These are phyloP conservation scores for Ormyrus rosae DNA, from an alignment of 2,888 invertebrate species.

Conservation along the genomic window DNA sequence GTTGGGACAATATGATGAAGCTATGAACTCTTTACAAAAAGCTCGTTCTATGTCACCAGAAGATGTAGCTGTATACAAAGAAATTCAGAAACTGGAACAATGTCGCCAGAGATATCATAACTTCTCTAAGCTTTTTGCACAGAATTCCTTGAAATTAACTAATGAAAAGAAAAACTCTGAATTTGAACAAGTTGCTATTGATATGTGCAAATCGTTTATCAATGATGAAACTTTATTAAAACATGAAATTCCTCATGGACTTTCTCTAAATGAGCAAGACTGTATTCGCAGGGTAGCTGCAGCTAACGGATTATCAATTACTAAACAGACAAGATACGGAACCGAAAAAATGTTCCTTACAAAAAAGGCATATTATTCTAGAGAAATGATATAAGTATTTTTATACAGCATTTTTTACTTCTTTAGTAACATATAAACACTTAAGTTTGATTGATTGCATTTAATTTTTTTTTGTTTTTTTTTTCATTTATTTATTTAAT, in stretches of 20 bases:
- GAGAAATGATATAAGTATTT: slow-evolving; percentile 23
- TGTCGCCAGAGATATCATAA: slow-evolving; percentile 67
- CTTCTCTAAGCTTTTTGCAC: slow-evolving; percentile 70
- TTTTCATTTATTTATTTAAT: too few relatives aligned
- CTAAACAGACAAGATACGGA: slow-evolving; percentile 63
- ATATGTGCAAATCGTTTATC: slow-evolving; percentile 77
- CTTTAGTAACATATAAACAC: too few relatives aligned
- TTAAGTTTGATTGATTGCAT: too few relatives aligned
- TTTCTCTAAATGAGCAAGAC: slow-evolving; percentile 76
- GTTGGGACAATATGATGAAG: slow-evolving; percentile 79
- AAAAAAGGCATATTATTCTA: slow-evolving; percentile 34
- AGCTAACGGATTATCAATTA: slow-evolving; percentile 76
- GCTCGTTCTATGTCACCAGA: slow-evolving; percentile 75
- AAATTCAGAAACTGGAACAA: slow-evolving; percentile 61
- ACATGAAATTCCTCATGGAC: slow-evolving; percentile 77
- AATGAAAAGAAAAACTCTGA: slow-evolving; percentile 40
- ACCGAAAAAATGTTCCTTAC: slow-evolving; percentile 62
- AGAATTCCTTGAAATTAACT: slow-evolving; percentile 37
- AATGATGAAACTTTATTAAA: slow-evolving; percentile 72
- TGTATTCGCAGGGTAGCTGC: slow-evolving; percentile 77
- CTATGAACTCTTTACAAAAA: slow-evolving; percentile 78
- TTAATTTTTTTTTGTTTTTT: too few relatives aligned
- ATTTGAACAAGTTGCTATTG: slow-evolving; percentile 75
- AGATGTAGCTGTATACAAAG: slow-evolving; percentile 58
- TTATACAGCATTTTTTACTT: not conserved